Conservation (phyloP, 2,797 vertebrate genomes). For the Brotula barbata region DNA sequence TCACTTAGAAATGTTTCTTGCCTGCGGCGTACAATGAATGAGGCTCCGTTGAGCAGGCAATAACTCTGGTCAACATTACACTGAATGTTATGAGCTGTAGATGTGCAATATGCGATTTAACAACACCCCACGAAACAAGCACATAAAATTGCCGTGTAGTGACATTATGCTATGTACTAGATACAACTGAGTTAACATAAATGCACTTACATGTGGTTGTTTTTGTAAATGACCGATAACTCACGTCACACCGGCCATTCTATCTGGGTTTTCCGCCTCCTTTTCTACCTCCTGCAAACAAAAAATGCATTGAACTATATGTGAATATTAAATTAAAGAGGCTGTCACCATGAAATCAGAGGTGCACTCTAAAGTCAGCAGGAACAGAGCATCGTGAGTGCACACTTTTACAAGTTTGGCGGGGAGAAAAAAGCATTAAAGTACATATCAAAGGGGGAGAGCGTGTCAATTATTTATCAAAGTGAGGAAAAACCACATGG, state of each 20-base stretch:
- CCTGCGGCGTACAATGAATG: conserved; percentile 69
- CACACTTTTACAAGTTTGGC: conserved; percentile 60
- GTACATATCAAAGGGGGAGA: conserved; percentile 71
- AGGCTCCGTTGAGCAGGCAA: conserved; percentile 62
- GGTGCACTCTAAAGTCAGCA: conserved; percentile 59
- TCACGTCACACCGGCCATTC: not conserved
- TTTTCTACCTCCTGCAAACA: conserved; percentile 4
- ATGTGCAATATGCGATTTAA: conserved; percentile 52
- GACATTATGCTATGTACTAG: conserved; percentile 22
- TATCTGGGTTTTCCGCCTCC: conserved; percentile 17
- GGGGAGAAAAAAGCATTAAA: conserved; percentile 63
- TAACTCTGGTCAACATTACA: conserved; percentile 68
- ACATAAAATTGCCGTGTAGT: conserved; percentile 39
- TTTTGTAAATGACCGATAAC: conserved; percentile 28
- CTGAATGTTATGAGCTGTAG: conserved; percentile 63
- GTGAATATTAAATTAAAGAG: conserved; percentile 53
- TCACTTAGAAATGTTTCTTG: conserved; percentile 69
- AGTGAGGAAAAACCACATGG: conserved; percentile 57
- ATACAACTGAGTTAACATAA: conserved; percentile 18
- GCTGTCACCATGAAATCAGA: conserved; percentile 45
- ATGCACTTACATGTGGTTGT: conserved; percentile 10
- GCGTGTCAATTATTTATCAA: conserved; percentile 75
- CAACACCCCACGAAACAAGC: conserved; percentile 40
- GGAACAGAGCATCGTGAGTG: conserved; percentile 45
- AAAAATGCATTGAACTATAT: conserved; percentile 27